Evolutionary conservation across 2,888 invertebrate genomes (phyloP).

Genomic region (Thereva unica): DNA sequence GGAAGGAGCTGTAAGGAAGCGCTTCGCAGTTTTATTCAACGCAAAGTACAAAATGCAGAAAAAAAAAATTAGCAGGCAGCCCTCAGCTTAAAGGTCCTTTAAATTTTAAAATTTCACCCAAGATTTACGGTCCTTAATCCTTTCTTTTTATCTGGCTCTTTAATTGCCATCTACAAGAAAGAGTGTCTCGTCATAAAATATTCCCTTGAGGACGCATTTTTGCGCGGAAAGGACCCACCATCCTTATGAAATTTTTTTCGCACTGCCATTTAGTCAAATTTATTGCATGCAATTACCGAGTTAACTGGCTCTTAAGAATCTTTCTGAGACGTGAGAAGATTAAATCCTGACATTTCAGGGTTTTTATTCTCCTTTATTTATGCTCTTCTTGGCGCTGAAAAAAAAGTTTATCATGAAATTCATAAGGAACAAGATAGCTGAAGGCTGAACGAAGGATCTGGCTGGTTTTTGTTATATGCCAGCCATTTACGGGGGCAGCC

Average conservation of each 20-base stretch:
- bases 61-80: too few species aligned
- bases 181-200: slow-evolving; percentile 20
- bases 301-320: slow-evolving; percentile 33
- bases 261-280: slow-evolving; percentile 29
- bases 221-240: neutral
- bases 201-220: slow-evolving; percentile 15
- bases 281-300: slow-evolving; percentile 33
- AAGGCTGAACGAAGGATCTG: too few species aligned
- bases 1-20: too few species aligned
- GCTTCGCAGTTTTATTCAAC: too few species aligned
- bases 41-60: too few species aligned
- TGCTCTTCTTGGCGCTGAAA: slow-evolving; percentile 12
- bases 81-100: too few species aligned
- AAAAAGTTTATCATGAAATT: slow-evolving; percentile 18
- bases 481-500: too few species aligned
- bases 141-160: slow-evolving; percentile 13
- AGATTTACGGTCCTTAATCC: slow-evolving; percentile 23
- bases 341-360: slow-evolving; percentile 12
- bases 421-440: neutral
- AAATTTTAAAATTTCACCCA: slow-evolving; percentile 9
- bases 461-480: too few species aligned
- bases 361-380: slow-evolving; percentile 12
- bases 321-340: slow-evolving; percentile 25
- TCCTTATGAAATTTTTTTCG: slow-evolving; percentile 21
- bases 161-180: slow-evolving; percentile 16